Percentiles rank a stretch among this genome's conserved stretches.
Evolutionary conservation across 2,113 vertebrate genomes (phyloP).

Genomic region (Fulmarus glacialis): DNA sequence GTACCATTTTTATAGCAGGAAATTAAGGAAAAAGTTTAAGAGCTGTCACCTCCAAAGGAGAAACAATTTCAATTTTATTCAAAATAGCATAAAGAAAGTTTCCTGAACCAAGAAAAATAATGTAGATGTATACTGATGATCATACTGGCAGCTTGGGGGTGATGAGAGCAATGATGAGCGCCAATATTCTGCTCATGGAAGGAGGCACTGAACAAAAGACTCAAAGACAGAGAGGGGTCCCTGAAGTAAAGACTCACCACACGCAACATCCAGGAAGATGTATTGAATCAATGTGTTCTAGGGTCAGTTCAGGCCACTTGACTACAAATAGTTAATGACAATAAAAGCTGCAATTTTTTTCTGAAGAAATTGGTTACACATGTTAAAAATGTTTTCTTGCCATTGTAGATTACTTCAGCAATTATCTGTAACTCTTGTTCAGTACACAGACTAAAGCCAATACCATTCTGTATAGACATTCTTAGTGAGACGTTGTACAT

Average conservation of each 20-base stretch:
- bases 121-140: not conserved
- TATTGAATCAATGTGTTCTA: not conserved
- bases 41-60: not conserved
- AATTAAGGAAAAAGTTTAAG: not conserved
- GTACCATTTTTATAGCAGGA: not conserved
- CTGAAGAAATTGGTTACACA: not conserved
- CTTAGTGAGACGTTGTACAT: not conserved
- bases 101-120: not conserved
- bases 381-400: not conserved
- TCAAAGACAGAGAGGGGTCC: not conserved
- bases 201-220: not conserved
- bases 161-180: not conserved
- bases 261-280: not conserved
- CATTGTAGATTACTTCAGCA: not conserved
- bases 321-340: not conserved
- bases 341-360: not conserved
- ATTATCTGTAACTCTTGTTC: not conserved
- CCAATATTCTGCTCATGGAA: not conserved
- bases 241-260: not conserved
- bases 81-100: not conserved
- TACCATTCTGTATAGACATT: not conserved
- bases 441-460: not conserved
- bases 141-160: not conserved
- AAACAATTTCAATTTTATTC: not conserved
- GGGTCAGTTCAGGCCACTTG: not conserved